These are phyloP conservation scores for Cephus rjabovi DNA, from an alignment of 2,888 invertebrate species.

Conservation along the genomic window DNA sequence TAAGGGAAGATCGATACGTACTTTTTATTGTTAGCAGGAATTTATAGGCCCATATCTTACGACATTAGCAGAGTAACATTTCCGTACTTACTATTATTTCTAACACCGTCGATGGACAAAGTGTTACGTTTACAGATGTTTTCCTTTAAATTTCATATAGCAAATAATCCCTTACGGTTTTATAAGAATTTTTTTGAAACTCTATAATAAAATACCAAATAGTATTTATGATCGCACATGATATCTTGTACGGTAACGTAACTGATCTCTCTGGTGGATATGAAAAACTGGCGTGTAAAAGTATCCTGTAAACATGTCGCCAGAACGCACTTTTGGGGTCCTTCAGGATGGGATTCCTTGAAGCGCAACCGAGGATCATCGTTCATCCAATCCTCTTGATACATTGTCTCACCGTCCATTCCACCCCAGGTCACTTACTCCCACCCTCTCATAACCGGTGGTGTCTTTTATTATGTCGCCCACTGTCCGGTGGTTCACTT, in stretches of 20 bases:
- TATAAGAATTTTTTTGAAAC: not conserved
- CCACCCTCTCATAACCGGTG: not conserved
- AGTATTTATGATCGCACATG: not conserved
- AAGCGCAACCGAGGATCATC: not conserved
- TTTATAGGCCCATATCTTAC: not conserved
- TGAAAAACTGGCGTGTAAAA: not conserved
- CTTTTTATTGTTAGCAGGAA: conserved; percentile 10
- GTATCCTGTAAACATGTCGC: not conserved
- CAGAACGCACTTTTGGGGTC: not conserved
- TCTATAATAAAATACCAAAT: not conserved
- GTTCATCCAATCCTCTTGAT: not conserved
- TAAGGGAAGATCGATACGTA: conserved; percentile 30
- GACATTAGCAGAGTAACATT: not conserved
- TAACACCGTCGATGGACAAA: not conserved
- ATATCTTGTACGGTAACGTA: not conserved
- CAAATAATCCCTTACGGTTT: not conserved
- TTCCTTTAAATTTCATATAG: not conserved
- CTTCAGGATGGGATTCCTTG: not conserved
- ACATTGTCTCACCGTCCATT: conserved; percentile 1
- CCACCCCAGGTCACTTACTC: not conserved
- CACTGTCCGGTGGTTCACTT: conserved; percentile 1
- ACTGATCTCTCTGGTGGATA: not conserved
- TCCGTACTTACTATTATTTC: not conserved
- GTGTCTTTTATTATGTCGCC: conserved; percentile 2
- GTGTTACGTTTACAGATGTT: not conserved